A percentile compares a stretch with the other conserved stretches of the same genome.
These are phyloP conservation scores for Alectura lathami DNA, from an alignment of 2,113 vertebrate species.

Conservation along the genomic window DNA sequence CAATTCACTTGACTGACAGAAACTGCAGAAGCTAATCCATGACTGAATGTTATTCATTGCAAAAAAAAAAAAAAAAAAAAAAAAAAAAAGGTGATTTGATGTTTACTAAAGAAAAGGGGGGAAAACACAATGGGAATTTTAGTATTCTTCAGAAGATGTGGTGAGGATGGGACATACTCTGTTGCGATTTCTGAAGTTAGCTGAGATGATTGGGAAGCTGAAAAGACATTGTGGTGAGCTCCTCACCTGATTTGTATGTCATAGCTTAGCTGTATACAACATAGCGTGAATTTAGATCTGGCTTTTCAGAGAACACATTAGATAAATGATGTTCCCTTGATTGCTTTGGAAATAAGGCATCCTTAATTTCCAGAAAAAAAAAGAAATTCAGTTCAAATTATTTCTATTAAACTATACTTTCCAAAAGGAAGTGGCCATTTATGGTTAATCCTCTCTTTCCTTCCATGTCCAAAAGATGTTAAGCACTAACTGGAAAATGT, in stretches of 20 bases:
- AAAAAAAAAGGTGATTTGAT: not conserved
- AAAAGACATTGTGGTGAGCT: not conserved
- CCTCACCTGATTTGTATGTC: not conserved
- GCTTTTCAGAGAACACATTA: not conserved
- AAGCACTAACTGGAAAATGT: not conserved
- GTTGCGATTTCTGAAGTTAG: not conserved
- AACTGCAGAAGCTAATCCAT: not conserved
- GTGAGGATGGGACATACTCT: not conserved
- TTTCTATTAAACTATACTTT: not conserved
- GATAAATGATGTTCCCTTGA: not conserved
- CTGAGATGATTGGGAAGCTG: not conserved
- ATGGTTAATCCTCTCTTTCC: not conserved
- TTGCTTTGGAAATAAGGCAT: not conserved
- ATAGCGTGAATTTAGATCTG: not conserved
- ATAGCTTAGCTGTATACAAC: not conserved
- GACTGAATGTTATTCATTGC: not conserved
- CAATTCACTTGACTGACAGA: not conserved
- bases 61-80: not conserved
- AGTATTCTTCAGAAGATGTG: not conserved
- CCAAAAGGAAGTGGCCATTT: not conserved
- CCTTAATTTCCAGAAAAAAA: not conserved
- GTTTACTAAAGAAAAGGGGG: not conserved
- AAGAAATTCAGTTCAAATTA: not conserved
- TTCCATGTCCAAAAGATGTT: not conserved
- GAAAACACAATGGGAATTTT: not conserved